phyloP scores from a whole-genome alignment of 2,888 invertebrate genomes.

The Xanthia togata region DNA sequence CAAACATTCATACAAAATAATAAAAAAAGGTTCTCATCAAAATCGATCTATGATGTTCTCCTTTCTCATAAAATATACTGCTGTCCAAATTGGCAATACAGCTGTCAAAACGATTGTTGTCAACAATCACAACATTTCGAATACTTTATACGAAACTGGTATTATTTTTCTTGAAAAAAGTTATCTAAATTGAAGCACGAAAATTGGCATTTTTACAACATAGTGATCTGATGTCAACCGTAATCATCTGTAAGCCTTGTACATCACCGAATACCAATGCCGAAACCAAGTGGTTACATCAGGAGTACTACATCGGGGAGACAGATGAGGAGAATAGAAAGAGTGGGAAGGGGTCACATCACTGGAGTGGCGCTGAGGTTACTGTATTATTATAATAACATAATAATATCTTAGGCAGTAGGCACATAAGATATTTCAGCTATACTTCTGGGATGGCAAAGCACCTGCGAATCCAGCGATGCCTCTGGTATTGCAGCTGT shows the following conservation, averaged over 20 bases:
- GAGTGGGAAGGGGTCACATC: slow-evolving; percentile 70
- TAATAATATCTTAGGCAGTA: no score
- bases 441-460: neutral
- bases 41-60: neutral
- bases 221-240: neutral
- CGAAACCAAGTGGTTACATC: slow-evolving; percentile 75
- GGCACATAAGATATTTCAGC: no score
- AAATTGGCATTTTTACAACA: neutral
- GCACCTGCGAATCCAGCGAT: neutral
- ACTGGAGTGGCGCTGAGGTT: slow-evolving; percentile 83
- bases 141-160: slow-evolving; percentile 13
- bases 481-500: neutral
- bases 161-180: neutral
- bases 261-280: slow-evolving; percentile 59
- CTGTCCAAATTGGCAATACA: slow-evolving; percentile 1
- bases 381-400: neutral
- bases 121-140: slow-evolving; percentile 11
- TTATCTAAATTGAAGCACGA: neutral
- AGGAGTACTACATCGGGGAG: slow-evolving; percentile 82
- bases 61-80: neutral
- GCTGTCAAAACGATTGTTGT: slow-evolving; percentile 2
- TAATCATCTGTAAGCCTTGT: slow-evolving; percentile 50
- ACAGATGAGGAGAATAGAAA: slow-evolving; percentile 73
- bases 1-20: neutral
- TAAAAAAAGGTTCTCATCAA: neutral